Evolutionary conservation across 2,888 invertebrate species (phyloP), one percentile per base, ranked within the genome.

Genomic region (Acronicta leporina): DNA sequence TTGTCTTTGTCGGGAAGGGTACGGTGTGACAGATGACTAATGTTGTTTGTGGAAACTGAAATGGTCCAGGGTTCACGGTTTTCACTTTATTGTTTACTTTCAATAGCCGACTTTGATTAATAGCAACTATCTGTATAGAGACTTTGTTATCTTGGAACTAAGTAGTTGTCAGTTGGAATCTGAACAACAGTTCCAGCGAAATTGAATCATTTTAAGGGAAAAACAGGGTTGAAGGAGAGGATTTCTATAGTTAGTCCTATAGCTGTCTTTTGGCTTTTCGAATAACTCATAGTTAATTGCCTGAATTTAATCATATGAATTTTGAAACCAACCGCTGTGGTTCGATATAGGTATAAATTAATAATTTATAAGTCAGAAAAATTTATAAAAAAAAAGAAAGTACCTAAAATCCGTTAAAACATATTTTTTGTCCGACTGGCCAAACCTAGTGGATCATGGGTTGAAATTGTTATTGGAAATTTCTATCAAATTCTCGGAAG

Each of bases 1-100:
- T 86, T 85, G 87, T 83, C 82, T 82, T 77, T 81, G 82, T 81
- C 79, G 80, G 77, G 79, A 85, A 85, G 87, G 84, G 83, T 83
- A 68, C 79, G 40, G 53, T 73, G 70, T 87, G 89, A 88, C 89
- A 85, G 82, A 86, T 90, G 87, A 92, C 83, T 88, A 91, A 92
- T 91, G 89, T 86, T 88, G 87, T 89, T 88, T 87, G 87, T 77
- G 62, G 70, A 75, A 79, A 77, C 79, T 79, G 76, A 73, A 79
- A 83, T 78, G 82, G 82, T 84, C 81, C 80, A 79, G 75, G 80
- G 82, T 67, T 70, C 69, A 62, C 72, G 73, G 75, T 81, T 78
- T 75, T 74, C 73, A 74, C 67, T 71, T 75, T 78, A 83, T 84
- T 89, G 88, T 89, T 89, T 89, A 88, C 88, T 85, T 87, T 84